These are phyloP conservation scores for Oscheius onirici DNA, from an alignment of 2,888 invertebrate genomes.

Conservation along the genomic window DNA sequence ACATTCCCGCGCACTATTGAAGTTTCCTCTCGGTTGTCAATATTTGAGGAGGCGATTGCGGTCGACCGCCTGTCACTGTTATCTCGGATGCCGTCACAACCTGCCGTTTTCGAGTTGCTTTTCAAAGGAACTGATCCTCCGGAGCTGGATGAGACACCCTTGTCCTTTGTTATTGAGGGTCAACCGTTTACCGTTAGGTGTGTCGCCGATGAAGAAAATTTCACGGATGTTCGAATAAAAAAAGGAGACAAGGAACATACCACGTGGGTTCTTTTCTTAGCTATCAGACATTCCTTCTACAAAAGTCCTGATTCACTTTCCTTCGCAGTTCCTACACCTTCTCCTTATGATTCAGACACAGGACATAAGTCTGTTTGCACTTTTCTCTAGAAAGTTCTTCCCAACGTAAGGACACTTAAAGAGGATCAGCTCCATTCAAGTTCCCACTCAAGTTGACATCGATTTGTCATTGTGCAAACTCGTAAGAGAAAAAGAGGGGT, in stretches of 20 bases:
- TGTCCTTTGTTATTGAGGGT: background rate
- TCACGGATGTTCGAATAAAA: background rate
- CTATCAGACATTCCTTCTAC: background rate
- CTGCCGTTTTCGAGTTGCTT: conserved; percentile 6
- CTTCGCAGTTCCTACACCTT: background rate
- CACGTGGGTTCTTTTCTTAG: background rate
- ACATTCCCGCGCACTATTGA: background rate
- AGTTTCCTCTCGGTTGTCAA: background rate
- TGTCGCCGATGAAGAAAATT: background rate
- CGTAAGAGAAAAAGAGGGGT: background rate
- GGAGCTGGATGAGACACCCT: background rate
- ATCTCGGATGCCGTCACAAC: conserved; percentile 11
- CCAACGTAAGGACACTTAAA: background rate
- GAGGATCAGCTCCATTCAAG: too few species aligned
- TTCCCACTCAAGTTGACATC: too few species aligned
- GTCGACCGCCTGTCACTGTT: conserved; percentile 23
- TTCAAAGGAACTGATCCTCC: background rate
- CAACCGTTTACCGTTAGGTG: conserved; percentile 2
- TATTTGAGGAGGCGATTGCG: conserved; percentile 24
- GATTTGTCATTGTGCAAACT: background rate
- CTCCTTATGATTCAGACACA: background rate
- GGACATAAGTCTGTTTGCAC: background rate
- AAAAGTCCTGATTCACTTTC: background rate
- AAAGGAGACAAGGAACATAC: background rate
- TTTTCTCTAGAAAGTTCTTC: background rate